Evolutionary conservation across 2,113 vertebrate species (phyloP).

Genomic region (Caracal caracal): DNA sequence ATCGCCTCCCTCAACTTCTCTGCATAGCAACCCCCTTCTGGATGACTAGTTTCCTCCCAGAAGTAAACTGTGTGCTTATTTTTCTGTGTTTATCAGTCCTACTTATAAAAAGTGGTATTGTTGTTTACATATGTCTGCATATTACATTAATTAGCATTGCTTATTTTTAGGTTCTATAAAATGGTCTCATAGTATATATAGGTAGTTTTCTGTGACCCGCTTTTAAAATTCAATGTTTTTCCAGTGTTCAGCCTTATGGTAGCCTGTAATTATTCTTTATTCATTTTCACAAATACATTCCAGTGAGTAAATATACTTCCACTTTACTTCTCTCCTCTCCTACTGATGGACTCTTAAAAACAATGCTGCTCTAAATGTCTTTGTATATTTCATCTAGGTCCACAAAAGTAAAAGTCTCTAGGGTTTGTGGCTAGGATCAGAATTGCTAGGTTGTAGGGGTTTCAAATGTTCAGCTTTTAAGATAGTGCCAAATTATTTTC

Average conservation of each 20-base stretch:
- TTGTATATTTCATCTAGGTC: background rate
- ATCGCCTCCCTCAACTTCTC: background rate
- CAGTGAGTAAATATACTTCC: background rate
- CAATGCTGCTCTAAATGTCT: background rate
- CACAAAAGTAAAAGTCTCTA: background rate
- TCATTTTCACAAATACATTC: background rate
- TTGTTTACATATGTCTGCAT: background rate
- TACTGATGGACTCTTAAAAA: background rate
- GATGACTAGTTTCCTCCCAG: background rate
- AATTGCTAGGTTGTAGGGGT: background rate
- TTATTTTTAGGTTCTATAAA: background rate
- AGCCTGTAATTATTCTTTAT: background rate
- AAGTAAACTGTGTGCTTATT: background rate
- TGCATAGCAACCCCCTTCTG: background rate
- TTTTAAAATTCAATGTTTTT: background rate
- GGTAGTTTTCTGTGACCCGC: background rate
- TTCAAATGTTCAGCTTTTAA: background rate
- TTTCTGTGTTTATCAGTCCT: background rate
- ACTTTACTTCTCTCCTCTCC: background rate
- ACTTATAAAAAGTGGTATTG: background rate
- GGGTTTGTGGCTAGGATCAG: background rate
- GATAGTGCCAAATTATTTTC: background rate
- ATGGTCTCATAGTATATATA: background rate
- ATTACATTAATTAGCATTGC: background rate
- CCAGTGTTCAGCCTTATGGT: background rate